phyloP scores from a whole-genome alignment of 2,888 invertebrate genomes.

The Leucoma salicis region DNA sequence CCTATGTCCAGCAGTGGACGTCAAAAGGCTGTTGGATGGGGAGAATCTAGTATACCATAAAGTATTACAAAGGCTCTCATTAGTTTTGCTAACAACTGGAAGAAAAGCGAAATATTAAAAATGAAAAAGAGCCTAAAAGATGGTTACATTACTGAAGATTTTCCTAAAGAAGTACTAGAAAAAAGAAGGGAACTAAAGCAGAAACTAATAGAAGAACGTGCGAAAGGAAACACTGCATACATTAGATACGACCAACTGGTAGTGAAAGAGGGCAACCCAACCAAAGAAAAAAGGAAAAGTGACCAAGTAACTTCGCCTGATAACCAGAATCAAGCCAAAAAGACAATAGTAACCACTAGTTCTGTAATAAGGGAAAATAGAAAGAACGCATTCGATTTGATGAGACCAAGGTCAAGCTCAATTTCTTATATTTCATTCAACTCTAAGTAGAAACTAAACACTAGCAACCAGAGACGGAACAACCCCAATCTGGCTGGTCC shows the following conservation, averaged over 20 bases:
- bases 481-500: too few species aligned
- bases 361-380: constrained; percentile 8
- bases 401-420: constrained; percentile 17
- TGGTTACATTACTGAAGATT: constrained; percentile 2
- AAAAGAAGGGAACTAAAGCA: constrained; percentile 4
- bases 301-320: constrained; percentile 12
- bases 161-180: constrained; percentile 6
- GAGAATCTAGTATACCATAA: too few species aligned
- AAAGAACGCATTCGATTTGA: constrained; percentile 15
- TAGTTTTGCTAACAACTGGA: neutral
- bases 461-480: too few species aligned
- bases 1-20: too few species aligned
- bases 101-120: neutral
- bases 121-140: neutral
- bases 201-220: constrained; percentile 8
- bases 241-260: constrained; percentile 4
- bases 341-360: neutral
- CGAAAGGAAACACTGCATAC: constrained; percentile 5
- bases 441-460: neutral
- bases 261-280: constrained; percentile 1
- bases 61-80: too few species aligned
- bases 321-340: constrained; percentile 1
- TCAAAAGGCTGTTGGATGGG: too few species aligned
- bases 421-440: constrained; percentile 6
- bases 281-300: constrained; percentile 14